phyloP scores from a whole-genome alignment of 1,140 invertebrate species.

The Philotrypesis tridentata region DNA sequence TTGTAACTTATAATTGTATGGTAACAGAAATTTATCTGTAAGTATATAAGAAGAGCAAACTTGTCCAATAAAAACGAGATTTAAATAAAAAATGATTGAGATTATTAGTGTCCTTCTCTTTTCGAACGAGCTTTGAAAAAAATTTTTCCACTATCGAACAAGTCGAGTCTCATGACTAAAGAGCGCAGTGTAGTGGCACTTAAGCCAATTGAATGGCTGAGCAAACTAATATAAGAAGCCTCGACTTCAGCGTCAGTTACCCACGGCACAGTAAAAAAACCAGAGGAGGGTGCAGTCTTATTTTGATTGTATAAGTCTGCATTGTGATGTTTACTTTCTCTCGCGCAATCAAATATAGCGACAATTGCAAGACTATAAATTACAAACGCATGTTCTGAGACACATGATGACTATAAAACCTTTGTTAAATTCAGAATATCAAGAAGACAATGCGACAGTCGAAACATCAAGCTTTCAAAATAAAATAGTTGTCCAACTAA shows the following conservation, averaged over 20 bases:
- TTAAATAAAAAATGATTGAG: neutral
- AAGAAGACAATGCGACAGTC: neutral
- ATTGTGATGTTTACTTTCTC: neutral
- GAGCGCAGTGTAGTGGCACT: conserved; percentile 40
- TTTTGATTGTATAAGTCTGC: neutral
- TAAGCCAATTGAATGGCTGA: conserved; percentile 59
- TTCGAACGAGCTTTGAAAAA: neutral
- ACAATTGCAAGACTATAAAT: neutral
- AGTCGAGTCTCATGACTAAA: conserved; percentile 17
- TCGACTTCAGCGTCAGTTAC: neutral
- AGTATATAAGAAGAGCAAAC: neutral
- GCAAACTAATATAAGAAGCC: conserved; percentile 56
- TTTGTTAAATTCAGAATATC: neutral
- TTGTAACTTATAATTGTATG: too few species aligned
- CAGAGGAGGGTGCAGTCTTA: neutral
- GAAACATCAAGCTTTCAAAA: neutral
- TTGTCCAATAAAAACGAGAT: neutral
- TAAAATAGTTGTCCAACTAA: neutral
- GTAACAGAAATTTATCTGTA: too few species aligned
- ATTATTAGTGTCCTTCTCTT: too few species aligned
- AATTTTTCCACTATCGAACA: conserved; percentile 28
- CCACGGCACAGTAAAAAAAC: neutral
- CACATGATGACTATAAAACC: neutral
- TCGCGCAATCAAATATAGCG: neutral
- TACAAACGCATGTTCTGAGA: neutral